Evolutionary conservation across 2,888 invertebrate genomes (phyloP), one percentile per base, ranked within the genome.

Genomic region (Cosmopolites sordidus): DNA sequence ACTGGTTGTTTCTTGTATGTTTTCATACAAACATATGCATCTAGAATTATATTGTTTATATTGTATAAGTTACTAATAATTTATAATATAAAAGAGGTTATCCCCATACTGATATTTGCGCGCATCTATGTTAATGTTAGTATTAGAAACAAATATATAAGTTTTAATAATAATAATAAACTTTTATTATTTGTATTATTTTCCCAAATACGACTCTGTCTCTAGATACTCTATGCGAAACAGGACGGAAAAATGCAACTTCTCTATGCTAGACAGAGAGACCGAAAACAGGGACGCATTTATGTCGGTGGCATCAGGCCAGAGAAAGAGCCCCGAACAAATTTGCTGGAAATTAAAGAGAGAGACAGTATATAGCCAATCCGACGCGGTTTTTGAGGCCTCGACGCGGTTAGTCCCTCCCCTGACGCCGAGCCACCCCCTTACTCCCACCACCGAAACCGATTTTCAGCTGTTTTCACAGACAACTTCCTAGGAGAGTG

Each of bases 331-430:
- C 16, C 39, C 27, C 55, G 49, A 48, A 59, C 56, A 54, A 61
- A 58, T 54, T 59, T 50, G 51, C 48, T 40, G 47, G 54, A 56
- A 59, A 60, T 56, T 58, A 40, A 16, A 40, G 16, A 64, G 62
- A 63, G 68, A 69, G 70, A 66, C 59, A 39, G 61, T 63, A 65
- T 64, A 65, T 66, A 68, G 74, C 75, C 75, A 75, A 75, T 75
- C 75, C 74, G 68, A 68, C 73, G 74, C 67, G 75, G 75, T 75
- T 75, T 74, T 75, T 75, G 75, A 74, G 74, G 75, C 73, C 73
- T 70, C 66, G 65, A 30, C 70, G 74, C 70, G 75, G 75, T 75
- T 73, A 71, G 75, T 69, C 70, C 75, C 75, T 71, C 74, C 75
- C 72, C 71, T 71, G 66, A 71, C 73, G 71, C 71, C 70, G 66